Evolutionary conservation across 2,113 vertebrate genomes (phyloP), one percentile per base, ranked within the genome.

Genomic region (Nothobranchius furzeri): DNA sequence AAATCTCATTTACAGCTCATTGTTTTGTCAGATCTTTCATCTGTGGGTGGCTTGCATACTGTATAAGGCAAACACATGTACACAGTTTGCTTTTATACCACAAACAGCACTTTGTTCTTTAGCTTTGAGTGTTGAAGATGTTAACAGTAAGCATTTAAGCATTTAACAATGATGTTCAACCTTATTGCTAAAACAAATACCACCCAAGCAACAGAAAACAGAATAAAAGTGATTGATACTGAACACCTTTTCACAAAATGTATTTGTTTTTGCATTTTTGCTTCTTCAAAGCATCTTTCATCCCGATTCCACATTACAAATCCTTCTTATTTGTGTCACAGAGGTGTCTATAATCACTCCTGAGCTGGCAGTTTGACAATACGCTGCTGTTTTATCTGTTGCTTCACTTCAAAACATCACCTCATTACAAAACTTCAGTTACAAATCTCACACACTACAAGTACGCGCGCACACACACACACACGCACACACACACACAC

Each of bases 1-100:
- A 72, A 81, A 85, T 75, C 82, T 75, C 70, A 64, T 79, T 74
- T 61, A 75, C 62, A 55, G 36, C 77, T 66, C 74, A 87, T 81
- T 85, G 71, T 45, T 56, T 66, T 68, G 58, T 14, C 58, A 65
- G 37, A 81, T 74, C 79, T 79, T 84, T 72, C 61, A 57, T 63
- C 70, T 66, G 67, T 61, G 58, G 63, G 64, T 56, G 4, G 52
- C 60, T 45, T 52, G 46, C 61, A 55, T 58, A 17, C 24, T 30
- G 10, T 5, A 11, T 30, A 7, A 37, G 8, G 17, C 37, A n/a
- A 56, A 25, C 12, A 50, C 24, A n/a, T 40, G 37, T 40, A 40
- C 37, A 40, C 37, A 40, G 37, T 40, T 40, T 40, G 37, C 37
- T 40, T 40, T 40, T 40, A 40, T 40, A 40, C 37, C 7, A 40